Base-by-base conservation (phyloP, 2,888 invertebrate genomes). In the Scotopteryx bipunctaria region DNA sequence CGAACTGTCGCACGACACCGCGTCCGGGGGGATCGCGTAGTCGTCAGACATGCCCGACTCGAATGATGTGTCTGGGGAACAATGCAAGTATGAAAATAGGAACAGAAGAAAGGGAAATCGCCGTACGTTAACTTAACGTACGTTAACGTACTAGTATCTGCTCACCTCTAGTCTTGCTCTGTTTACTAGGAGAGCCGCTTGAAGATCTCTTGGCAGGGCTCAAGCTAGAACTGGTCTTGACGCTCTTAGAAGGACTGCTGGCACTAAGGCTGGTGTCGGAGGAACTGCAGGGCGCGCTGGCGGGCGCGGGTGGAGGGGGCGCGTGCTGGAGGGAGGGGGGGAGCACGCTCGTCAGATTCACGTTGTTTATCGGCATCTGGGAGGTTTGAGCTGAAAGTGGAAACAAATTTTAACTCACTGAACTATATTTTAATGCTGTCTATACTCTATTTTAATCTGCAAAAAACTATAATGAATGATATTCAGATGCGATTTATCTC, bases 1-100 rank as follows among this genome's bases (percentile, higher is more conserved):
- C 62, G 94, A 94, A 32, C 95, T 94, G 79, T 95, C 95, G 76
- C 93, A 93, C 53, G 96, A 96, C 11, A 96, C 92, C 0, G 98
- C 98, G 84, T 98, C 98, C 5, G 98, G 98, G 5, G 98, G 98
- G 71, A 98, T 95, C 51, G 98, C 98, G 85, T 98, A 98, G 91
- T 98, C 98, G 79, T 98, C 98, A 23, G 98, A 98, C 91, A 97
- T 94, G 69, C 97, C 97, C 49, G 97, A 97, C 85, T 97, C 97
- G 89, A 97, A 95, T 54, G 97, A 97, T 62, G 95, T 95, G 86
- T 96, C 96, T 96, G 92, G 2, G 8, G 11, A 23, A 8, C 13
- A 23, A n/a, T 25, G 0, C 8, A 11, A 8, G 0, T 4, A 17
- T 17, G n/a, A 3, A 15, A 23, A 38, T 2, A 2, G 4, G 5